Conservation (phyloP, 64 coral and sea anemone genomes). For the Stichodactyla helianthus region DNA sequence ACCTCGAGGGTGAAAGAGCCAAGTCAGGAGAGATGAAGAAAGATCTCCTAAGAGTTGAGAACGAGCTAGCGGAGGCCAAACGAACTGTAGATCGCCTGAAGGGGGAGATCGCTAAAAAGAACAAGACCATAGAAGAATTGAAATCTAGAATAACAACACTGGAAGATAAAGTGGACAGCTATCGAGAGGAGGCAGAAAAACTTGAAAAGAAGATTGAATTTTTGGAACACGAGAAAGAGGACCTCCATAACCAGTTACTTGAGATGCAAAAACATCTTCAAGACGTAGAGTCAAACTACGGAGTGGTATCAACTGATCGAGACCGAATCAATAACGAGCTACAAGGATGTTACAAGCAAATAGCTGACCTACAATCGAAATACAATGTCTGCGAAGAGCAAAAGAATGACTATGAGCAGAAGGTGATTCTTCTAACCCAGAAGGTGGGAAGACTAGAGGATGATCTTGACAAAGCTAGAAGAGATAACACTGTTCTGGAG, state of each 20-base stretch:
- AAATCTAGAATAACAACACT: conserved; percentile 46
- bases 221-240: conserved; percentile 65
- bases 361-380: conserved; percentile 73
- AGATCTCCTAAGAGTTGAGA: conserved; percentile 58
- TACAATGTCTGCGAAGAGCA: conserved; percentile 73
- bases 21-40: conserved; percentile 51
- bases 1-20: conserved; percentile 55
- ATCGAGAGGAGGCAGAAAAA: conserved; percentile 45
- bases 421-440: conserved; percentile 56
- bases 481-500: conserved; percentile 71
- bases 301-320: conserved; percentile 56
- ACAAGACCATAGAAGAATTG: conserved; percentile 79
- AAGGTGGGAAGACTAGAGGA: conserved; percentile 74
- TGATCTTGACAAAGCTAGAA: conserved; percentile 55
- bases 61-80: conserved; percentile 60
- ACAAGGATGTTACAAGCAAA: conserved; percentile 74
- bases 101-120: conserved; percentile 66
- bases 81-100: conserved; percentile 52
- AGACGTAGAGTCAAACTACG: conserved; percentile 73
- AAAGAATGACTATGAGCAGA: conserved; percentile 62
- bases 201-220: conserved; percentile 44
- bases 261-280: conserved; percentile 57
- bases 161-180: conserved; percentile 64
- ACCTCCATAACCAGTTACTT: conserved; percentile 59
- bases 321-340: conserved; percentile 79